These are phyloP conservation scores for Taxidea taxus DNA, from an alignment of 2,113 vertebrate species.

Conservation along the genomic window DNA sequence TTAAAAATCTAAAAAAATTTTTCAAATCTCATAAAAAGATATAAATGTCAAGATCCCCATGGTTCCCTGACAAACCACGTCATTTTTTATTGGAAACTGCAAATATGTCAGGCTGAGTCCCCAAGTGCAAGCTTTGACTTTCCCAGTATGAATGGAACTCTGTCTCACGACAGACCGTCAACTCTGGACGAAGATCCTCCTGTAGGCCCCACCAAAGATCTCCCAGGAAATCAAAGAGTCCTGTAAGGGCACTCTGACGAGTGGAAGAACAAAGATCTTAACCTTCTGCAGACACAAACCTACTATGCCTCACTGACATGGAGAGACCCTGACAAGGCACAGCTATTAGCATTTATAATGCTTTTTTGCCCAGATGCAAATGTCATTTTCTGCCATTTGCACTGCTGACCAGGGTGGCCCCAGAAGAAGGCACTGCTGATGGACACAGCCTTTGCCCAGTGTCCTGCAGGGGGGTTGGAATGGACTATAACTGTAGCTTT, in stretches of 20 bases:
- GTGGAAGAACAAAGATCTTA: background rate
- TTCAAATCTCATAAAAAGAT: background rate
- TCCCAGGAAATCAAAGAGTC: background rate
- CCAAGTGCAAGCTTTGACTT: background rate
- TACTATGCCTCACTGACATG: background rate
- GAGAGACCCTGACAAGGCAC: background rate
- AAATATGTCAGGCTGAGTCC: background rate
- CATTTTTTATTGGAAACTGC: background rate
- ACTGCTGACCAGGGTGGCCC: background rate
- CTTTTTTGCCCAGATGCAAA: constrained; percentile 45
- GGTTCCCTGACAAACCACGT: background rate
- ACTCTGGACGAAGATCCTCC: no score
- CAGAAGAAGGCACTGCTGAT: background rate
- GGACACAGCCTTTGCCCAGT: background rate
- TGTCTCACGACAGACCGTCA: background rate
- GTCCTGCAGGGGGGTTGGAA: background rate
- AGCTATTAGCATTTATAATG: background rate
- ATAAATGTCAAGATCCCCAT: background rate
- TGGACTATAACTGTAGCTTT: background rate
- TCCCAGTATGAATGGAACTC: background rate
- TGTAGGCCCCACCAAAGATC: background rate
- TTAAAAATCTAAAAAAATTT: background rate
- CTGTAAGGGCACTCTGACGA: background rate
- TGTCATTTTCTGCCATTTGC: constrained; percentile 37
- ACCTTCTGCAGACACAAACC: background rate